Evolutionary conservation across 2,797 vertebrate species (phyloP), one percentile per base, ranked within the genome.

Genomic region (Parambassis ranga): DNA sequence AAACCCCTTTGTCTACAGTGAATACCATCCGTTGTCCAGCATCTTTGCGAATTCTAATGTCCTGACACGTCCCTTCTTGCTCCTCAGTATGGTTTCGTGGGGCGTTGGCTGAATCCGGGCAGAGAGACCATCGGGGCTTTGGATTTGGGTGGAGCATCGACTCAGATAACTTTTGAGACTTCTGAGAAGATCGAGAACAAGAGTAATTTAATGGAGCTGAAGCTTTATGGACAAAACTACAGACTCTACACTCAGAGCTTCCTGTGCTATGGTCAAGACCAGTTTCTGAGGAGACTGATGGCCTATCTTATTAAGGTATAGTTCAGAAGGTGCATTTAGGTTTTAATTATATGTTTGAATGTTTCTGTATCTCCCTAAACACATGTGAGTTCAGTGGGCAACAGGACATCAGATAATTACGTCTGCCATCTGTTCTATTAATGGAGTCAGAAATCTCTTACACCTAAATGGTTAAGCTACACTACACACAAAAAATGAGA

Each of bases 61-160:
- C 3, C 10, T 41, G 3, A 26, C 10, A 3, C 50, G 13, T 57
- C 11, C 6, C 31, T 42, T 70, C 10, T 36, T 28, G 10, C 10
- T 15, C 0, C 19, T 13, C 77, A 96, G 95, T 95, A 84, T 46
- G 91, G 92, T 27, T 94, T 94, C 53, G 77, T 92, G 8, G 94
- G 91, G 19, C 83, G 53, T 4, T 96, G 95, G 95, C 69, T 91
- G 33, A 91, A 70, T 31, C 91, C 95, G 0, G 78, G 85, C 51
- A 69, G 50, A 0, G 57, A 69, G 3, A 91, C 92, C 2, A 69
- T 93, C 1, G 95, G 95, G 1, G 93, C 94, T 15, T 77, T 96
- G 89, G 94, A 96, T 76, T 87, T 96, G 1, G 94, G 95, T 0
- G 94, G 94, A 0, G 94, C 94, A 2, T 96, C 94, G 53, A 92